Evolutionary conservation across 2,113 vertebrate species (phyloP), one percentile per base, ranked within the genome.

Genomic region (Hydropotes inermis): DNA sequence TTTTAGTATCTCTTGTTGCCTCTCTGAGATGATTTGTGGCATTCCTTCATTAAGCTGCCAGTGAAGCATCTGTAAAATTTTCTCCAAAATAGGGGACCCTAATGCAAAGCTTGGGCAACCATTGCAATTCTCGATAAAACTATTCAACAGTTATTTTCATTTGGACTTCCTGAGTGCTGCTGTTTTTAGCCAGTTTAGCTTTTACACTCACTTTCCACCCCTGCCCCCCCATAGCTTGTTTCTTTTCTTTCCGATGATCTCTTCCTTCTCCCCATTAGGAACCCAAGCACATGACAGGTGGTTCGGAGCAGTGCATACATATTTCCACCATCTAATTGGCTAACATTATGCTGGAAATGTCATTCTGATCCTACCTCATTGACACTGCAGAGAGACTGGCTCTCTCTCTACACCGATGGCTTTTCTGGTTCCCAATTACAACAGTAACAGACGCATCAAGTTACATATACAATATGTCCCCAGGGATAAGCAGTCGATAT

Each of bases 1-100:
- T 97, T 98, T 96, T 95, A 98, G 60, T 81, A 97, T 54, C 89
- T 97, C 93, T 89, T 94, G 97, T 95, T 98, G 97, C 81, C 96
- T 96, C 95, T 96, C 96, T 95, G 57, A 76, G 78, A 61, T 98
- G 92, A 97, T 98, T 98, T 97, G 93, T 93, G 95, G 88, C 85
- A 55, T 94, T 93, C 89, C 57, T 96, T 98, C 97, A 90, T 86
- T 96, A 98, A 96, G 89, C 91, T 39, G 28, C 96, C 94, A 55
- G 1, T 10, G 5, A 67, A 95, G 78, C 88, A 95, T 58, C 93
- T 2, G 9, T 70, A 96, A 85, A n/a, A 85, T 98, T 93, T 50
- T 60, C 97, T 98, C 85, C 91, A 55, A 97, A 98, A 97, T 4
- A 64, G 0, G 10, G 97, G 82, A 83, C 54, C 92, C 87, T 87